Evolutionary conservation across 1,140 invertebrate species (phyloP), one percentile per base, ranked within the genome.

Genomic region (Drosophila takahashii): DNA sequence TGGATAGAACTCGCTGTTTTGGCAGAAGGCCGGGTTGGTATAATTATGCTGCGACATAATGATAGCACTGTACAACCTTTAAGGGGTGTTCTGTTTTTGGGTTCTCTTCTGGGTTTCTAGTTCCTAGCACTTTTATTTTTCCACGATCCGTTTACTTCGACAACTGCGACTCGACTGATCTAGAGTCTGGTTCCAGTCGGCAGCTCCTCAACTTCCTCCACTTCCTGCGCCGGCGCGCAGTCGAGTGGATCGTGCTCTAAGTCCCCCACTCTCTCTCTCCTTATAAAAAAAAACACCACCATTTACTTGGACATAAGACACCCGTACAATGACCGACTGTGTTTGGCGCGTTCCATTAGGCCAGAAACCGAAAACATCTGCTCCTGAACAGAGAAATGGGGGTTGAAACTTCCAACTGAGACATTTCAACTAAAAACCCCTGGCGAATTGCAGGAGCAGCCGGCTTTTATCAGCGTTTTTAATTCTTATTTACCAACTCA

Each of bases 1-100:
- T 32, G 92, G 91, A 79, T 90, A 91, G 47, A 94, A 95, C 81
- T 96, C 96, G 79, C 95, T 96, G 92, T 96, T 95, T 13, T 95
- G 94, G 85, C 95, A 96, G 78, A 96, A 96, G 0, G 95, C 95
- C 13, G 95, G 95, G 79, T 96, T 96, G 1, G 95, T 95, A 81
- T 96, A 96, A 76, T 95, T 94, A 60, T 94, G 93, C 10, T 87
- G 78, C 18, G 91, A 92, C 91, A 92, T 92, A 48, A 18, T 53
- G 53, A 18, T 53, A 48, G 78, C 81, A 86, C 81, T 85, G 80
- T 86, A 85, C 32, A 16, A 18, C 10, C 29, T 34, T 16, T 34
- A n/a, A 44, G 61, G 61, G 61, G 29, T 66, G 41, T 45, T 67
- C 45, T 75, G 16, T 1, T n/a, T 37, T 51, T 8, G 6, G 8